Evolutionary conservation across 2,888 invertebrate species (phyloP), one percentile per base, ranked within the genome.

Genomic region (Abrostola triplasia): DNA sequence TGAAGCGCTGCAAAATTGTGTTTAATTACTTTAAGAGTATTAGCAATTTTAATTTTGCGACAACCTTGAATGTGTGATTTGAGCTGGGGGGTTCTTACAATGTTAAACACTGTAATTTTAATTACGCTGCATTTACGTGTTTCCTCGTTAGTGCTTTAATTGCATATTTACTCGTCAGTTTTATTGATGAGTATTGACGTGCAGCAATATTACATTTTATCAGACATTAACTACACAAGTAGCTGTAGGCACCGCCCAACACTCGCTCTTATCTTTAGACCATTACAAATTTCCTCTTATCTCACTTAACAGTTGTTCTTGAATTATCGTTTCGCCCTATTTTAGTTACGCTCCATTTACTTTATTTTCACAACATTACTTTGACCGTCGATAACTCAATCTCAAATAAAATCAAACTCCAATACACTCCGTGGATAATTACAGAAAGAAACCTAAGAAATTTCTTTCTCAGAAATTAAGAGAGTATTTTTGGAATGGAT

Each of bases 141-240:
- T 76, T 72, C 61, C 70, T 73, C 71, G 77, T 84, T 77, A 82
- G 70, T 54, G 57, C 48, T 75, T 77, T 80, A 83, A 84, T 83
- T 82, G 70, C 70, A 62, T 79, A 74, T 80, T 82, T 79, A 79
- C 76, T 70, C 64, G 71, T 74, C 66, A 57, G 70, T 75, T 79
- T 78, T 80, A 84, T 82, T 72, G 77, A 80, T 73, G 79, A 76
- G 72, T 68, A 73, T 69, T 59, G 60, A 67, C 74, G 67, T 63
- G 57, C 37, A 36, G 10, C 52, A 51, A 57, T 36, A 47, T 62
- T 59, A 60, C 50, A 48, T 56, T 54, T 59, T 75, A 71, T 70
- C 54, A 47, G 37, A 51, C 42, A 12, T 2, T 42, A 42, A 40
- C 36, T 37, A 42, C 51, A 70, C 13, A 55, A 64, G 36, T 44